Evolutionary conservation across 92 coral and sea anemone genomes (phyloP).

Genomic region (Porites lobata): DNA sequence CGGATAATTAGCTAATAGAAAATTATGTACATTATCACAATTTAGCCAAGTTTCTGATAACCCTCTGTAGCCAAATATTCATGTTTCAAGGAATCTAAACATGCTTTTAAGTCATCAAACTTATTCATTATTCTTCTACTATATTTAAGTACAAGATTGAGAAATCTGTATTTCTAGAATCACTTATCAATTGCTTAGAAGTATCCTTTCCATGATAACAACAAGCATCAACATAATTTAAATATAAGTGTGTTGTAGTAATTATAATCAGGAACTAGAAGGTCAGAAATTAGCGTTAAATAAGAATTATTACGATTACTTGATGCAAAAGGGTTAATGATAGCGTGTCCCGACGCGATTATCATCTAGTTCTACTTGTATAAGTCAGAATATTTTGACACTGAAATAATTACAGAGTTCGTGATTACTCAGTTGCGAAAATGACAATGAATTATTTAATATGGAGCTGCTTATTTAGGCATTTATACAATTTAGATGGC

Average conservation of each 20-base stretch:
- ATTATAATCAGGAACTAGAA: neutral
- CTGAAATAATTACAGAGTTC: neutral
- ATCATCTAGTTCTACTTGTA: neutral
- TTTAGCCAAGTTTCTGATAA: neutral
- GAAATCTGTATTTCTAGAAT: neutral
- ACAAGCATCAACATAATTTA: neutral
- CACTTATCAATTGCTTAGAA: neutral
- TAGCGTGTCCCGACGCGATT: neutral
- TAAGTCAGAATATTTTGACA: neutral
- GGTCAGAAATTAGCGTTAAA: neutral
- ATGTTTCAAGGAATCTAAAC: neutral
- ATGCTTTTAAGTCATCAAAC: conserved; percentile 6
- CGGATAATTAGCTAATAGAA: neutral
- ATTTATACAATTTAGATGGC: too few species aligned
- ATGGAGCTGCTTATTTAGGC: too few species aligned
- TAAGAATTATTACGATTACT: neutral
- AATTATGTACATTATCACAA: neutral
- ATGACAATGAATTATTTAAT: neutral
- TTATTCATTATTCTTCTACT: neutral
- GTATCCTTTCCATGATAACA: neutral
- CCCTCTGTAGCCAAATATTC: neutral
- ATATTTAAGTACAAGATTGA: neutral
- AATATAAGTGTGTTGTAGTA: too few species aligned
- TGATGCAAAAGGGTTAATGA: neutral
- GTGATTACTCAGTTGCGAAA: neutral